Base-by-base conservation (phyloP, 2,888 invertebrate genomes). In the Tetragonula carbonaria region DNA sequence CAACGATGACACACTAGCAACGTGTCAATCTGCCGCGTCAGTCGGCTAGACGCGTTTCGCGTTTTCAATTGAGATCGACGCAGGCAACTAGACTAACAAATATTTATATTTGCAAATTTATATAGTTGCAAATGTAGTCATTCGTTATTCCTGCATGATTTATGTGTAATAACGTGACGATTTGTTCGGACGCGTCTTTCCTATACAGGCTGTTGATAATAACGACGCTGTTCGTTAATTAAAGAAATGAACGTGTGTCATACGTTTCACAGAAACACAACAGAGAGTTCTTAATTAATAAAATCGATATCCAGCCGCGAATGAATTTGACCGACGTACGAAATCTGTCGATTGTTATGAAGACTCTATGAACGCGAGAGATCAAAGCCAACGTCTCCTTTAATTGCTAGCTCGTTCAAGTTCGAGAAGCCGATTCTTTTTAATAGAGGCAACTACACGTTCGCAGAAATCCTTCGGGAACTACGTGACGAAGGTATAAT, bases 201-300 rank as follows among this genome's bases (percentile, higher is more conserved):
- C n/a, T n/a, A 51, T 13, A 33, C 21, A 14, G 21, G 11, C 50
- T 21, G 16, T 6, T 45, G 45, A 18, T 65, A 45, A 62, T 70
- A 62, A 76, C 4, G n/a, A 51, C 14, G 14, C 8, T 63, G 18
- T 53, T 63, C 62, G 28, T 70, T 77, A 77, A 70, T 77, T 70
- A 77, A 57, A 53, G 18, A 59, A 70, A 53, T 53, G 38, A 38
- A 51, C 33, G 13, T 70, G 45, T 21, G 23, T 59, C 45, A 23
- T 28, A 23, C 23, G 18, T 51, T 62, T 76, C n/a, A 33, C 38
- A 77, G 23, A n/a, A 51, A 23, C 23, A 38, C 14, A 16, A 33
- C 6, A 23, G n/a, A 3, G 13, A 21, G n/a, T 21, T 13, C 0
- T 16, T 63, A 51, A 70, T 77, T 70, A 70, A 77, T 23, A 11